A percentile compares a stretch with the other conserved stretches of the same genome.
Evolutionary conservation across 2,113 vertebrate species (phyloP).

Genomic region (Recurvirostra avosetta): DNA sequence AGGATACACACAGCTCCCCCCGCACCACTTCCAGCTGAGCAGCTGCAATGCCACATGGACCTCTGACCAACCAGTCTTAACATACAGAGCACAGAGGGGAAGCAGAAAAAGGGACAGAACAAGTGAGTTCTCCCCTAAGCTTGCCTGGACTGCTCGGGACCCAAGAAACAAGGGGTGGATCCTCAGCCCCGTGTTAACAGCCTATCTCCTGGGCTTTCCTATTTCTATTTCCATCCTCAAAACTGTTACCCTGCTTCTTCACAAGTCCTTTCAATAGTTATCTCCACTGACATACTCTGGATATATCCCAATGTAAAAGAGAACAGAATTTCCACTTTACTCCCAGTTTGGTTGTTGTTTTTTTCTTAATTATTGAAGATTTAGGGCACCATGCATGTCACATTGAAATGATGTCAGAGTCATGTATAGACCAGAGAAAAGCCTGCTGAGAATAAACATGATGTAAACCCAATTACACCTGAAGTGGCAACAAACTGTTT

Average conservation of each 20-base stretch:
- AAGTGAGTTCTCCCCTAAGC: background rate
- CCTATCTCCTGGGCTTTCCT: background rate
- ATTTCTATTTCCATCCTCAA: background rate
- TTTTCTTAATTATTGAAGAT: background rate
- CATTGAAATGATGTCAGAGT: background rate
- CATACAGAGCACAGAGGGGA: background rate
- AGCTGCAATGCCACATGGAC: background rate
- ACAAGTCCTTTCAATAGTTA: background rate
- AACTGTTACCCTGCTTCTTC: background rate
- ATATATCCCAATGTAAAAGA: background rate
- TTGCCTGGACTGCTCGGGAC: background rate
- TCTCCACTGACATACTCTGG: background rate
- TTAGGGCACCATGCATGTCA: background rate
- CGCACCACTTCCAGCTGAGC: rapidly evolving
- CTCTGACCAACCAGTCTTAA: background rate
- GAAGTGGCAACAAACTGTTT: background rate
- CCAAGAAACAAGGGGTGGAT: background rate
- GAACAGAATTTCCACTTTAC: background rate
- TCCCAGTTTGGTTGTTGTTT: background rate
- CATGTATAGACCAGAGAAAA: background rate
- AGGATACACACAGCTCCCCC: background rate
- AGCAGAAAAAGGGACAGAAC: background rate
- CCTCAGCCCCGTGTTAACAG: background rate
- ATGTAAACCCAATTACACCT: background rate
- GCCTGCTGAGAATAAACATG: background rate